A percentile compares a stretch with the other conserved stretches of the same genome.
Conservation (phyloP, 2,113 vertebrate genomes). For the Ranitomeya imitator region DNA sequence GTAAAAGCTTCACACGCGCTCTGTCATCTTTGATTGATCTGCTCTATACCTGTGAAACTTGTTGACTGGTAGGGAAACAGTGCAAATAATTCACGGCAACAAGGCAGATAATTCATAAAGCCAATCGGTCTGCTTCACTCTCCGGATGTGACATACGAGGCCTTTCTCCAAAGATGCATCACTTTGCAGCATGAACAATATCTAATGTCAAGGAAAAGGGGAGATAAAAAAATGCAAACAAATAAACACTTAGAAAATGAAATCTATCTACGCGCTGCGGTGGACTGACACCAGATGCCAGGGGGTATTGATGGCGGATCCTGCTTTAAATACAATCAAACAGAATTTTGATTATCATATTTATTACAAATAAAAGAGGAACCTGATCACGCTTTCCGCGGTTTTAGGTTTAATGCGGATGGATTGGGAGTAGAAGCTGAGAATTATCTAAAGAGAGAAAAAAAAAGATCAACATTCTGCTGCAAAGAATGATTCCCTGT, state of each 20-base stretch:
- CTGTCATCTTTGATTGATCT: constrained; percentile 93
- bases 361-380: constrained; percentile 92
- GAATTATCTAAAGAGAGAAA: constrained; percentile 80
- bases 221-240: constrained; percentile 18
- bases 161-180: constrained; percentile 83
- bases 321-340: constrained; percentile 77
- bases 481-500: constrained; percentile 89
- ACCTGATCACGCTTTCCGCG: constrained; percentile 88
- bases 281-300: constrained; percentile 67
- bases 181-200: constrained; percentile 83
- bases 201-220: constrained; percentile 75
- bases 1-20: constrained; percentile 82
- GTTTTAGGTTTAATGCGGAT: constrained; percentile 90
- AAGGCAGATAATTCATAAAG: constrained; percentile 79
- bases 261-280: constrained; percentile 60
- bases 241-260: constrained; percentile 62
- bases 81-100: constrained; percentile 87
- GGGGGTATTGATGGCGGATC: constrained; percentile 68
- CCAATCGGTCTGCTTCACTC: constrained; percentile 76
- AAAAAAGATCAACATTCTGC: constrained; percentile 96
- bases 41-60: constrained; percentile 85
- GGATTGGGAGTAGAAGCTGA: constrained; percentile 85
- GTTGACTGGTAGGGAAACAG: constrained; percentile 86
- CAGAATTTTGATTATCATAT: constrained; percentile 98
- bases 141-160: constrained; percentile 81